phyloP scores from a whole-genome alignment of 2,888 invertebrate species.

The Andrena praecox region DNA sequence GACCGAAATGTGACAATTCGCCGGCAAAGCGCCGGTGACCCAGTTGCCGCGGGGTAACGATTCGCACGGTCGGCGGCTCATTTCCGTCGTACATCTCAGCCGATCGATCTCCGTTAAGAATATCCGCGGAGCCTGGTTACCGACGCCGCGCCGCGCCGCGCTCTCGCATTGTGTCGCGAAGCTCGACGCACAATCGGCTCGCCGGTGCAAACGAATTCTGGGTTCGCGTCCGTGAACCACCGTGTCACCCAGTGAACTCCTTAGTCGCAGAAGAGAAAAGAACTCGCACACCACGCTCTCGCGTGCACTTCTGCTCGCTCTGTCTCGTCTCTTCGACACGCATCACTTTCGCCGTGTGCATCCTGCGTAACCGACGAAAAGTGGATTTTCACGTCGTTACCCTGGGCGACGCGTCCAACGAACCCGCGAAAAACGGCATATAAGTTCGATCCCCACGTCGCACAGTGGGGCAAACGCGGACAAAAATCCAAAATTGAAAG shows the following conservation, averaged over 20 bases:
- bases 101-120: neutral
- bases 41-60: neutral
- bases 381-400: constrained; percentile 74
- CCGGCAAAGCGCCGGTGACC: neutral
- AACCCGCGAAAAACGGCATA: constrained; percentile 2
- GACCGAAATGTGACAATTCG: constrained; percentile 19
- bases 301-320: constrained; percentile 44
- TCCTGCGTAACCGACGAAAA: constrained; percentile 75
- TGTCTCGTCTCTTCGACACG: constrained; percentile 59
- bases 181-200: neutral
- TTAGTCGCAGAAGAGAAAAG: constrained; percentile 53
- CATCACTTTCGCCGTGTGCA: constrained; percentile 81
- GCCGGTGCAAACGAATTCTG: constrained; percentile 6
- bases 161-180: neutral
- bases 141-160: too few relatives aligned
- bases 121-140: neutral
- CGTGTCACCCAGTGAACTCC: constrained; percentile 44
- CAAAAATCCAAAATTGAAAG: too few relatives aligned
- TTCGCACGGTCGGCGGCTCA: constrained; percentile 6
- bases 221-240: constrained; percentile 3
- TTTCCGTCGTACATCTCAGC: constrained; percentile 23
- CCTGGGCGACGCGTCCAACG: constrained; percentile 65
- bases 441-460: neutral
- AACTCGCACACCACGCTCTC: constrained; percentile 12
- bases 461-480: too few relatives aligned